Evolutionary conservation across 1,140 invertebrate species (phyloP).

Genomic region (Tetramorium simillimum): DNA sequence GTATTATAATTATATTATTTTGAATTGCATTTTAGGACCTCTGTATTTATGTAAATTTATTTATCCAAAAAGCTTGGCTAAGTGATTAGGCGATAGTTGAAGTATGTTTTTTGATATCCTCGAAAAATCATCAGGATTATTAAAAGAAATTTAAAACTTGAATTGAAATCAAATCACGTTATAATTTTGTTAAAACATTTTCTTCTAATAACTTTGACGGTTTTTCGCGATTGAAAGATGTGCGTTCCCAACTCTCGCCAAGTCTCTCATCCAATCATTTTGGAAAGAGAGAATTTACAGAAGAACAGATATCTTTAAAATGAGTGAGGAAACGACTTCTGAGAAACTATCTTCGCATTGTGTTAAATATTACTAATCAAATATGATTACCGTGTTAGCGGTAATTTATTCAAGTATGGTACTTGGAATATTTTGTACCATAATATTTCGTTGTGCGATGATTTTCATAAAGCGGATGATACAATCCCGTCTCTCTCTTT

Average conservation of each 20-base stretch:
- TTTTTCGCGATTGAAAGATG: neutral
- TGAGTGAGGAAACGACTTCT: neutral
- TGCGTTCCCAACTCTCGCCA: neutral
- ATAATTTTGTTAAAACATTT: neutral
- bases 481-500: constrained; percentile 44
- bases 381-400: neutral
- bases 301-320: constrained; percentile 11
- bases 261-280: neutral
- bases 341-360: neutral
- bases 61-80: neutral
- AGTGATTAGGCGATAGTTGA: neutral
- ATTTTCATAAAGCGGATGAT: constrained; percentile 63
- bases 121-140: neutral
- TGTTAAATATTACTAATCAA: constrained; percentile 50
- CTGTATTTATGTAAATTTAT: constrained; percentile 15
- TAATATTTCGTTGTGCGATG: constrained; percentile 67
- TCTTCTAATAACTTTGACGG: neutral
- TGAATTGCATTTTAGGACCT: neutral
- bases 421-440: constrained; percentile 67
- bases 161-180: neutral
- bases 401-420: constrained; percentile 27
- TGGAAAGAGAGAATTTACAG: neutral
- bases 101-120: neutral
- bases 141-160: neutral
- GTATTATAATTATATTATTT: constrained; percentile 4